phyloP scores from a whole-genome alignment of 2,888 invertebrate species.

The Drosophila maculinotata region DNA sequence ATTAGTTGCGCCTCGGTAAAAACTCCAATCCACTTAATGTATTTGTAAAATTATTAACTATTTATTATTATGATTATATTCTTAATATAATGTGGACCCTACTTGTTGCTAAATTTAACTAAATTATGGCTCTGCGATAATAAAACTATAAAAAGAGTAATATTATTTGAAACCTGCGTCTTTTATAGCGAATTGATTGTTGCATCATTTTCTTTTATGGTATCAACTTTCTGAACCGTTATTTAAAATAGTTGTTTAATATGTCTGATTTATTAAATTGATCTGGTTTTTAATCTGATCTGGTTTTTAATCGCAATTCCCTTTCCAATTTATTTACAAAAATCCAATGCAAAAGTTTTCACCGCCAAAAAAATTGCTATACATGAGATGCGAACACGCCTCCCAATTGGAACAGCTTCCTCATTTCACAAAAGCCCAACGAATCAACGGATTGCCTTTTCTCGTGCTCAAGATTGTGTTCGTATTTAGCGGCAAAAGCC shows the following conservation, averaged over 20 bases:
- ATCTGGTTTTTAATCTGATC: slow-evolving; percentile 10
- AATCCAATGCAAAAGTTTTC: slow-evolving; percentile 28
- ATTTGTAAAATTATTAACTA: not conserved
- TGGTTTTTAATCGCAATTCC: not conserved
- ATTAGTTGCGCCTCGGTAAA: slow-evolving; percentile 45
- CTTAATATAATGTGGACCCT: too few relatives aligned
- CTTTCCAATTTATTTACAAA: slow-evolving; percentile 22
- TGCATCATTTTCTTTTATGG: too few relatives aligned
- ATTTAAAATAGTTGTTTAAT: not conserved
- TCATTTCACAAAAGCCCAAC: slow-evolving; percentile 63
- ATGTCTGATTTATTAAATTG: slow-evolving; percentile 5
- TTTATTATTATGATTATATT: not conserved
- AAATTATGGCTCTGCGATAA: too few relatives aligned
- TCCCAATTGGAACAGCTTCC: slow-evolving; percentile 53
- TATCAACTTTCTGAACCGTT: too few relatives aligned
- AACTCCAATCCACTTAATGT: not conserved
- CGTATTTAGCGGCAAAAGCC: slow-evolving; percentile 68
- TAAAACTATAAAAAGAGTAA: too few relatives aligned
- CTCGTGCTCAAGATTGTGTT: slow-evolving; percentile 35
- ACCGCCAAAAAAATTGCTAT: slow-evolving; percentile 19
- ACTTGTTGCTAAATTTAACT: too few relatives aligned
- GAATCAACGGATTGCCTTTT: slow-evolving; percentile 36
- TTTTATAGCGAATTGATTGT: too few relatives aligned
- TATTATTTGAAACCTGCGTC: too few relatives aligned
- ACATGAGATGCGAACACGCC: slow-evolving; percentile 37